A percentile compares a stretch with the other conserved stretches of the same genome.
phyloP scores from a whole-genome alignment of 2,113 vertebrate species.

The Vombatus ursinus region DNA sequence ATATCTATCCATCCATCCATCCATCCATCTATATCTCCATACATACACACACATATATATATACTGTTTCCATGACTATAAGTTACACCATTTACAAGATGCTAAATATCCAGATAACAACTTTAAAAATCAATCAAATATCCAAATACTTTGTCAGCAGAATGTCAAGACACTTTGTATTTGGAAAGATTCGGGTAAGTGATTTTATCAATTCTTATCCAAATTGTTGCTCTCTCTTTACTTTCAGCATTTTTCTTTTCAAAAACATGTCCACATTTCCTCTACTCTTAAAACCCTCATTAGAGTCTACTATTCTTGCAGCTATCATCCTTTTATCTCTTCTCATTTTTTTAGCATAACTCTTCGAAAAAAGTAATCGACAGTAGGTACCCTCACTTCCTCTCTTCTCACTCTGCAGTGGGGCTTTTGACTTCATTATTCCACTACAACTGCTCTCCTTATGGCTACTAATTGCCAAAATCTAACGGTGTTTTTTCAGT shows the following conservation, averaged over 20 bases:
- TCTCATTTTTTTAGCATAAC: neutral
- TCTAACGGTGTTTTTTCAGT: neutral
- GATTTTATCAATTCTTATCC: neutral
- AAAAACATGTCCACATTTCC: neutral
- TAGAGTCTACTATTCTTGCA: neutral
- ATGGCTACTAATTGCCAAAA: neutral
- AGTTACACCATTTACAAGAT: neutral
- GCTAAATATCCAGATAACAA: neutral
- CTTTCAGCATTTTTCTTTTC: neutral
- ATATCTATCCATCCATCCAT: too few species aligned
- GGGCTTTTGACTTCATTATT: neutral
- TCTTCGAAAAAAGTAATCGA: neutral
- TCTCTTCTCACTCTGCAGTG: neutral
- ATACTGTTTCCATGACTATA: neutral
- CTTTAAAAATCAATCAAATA: neutral
- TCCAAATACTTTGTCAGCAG: neutral
- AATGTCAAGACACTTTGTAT: neutral
- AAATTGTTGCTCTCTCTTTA: too few species aligned
- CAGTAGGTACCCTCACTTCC: neutral
- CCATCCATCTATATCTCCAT: neutral
- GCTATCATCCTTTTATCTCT: neutral
- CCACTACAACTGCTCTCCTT: neutral
- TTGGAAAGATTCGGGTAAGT: neutral
- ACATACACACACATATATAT: neutral
- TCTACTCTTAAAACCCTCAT: neutral